These are phyloP conservation scores for Paratrypauchen microcephalus DNA, from an alignment of 2,797 vertebrate genomes.

Conservation along the genomic window DNA sequence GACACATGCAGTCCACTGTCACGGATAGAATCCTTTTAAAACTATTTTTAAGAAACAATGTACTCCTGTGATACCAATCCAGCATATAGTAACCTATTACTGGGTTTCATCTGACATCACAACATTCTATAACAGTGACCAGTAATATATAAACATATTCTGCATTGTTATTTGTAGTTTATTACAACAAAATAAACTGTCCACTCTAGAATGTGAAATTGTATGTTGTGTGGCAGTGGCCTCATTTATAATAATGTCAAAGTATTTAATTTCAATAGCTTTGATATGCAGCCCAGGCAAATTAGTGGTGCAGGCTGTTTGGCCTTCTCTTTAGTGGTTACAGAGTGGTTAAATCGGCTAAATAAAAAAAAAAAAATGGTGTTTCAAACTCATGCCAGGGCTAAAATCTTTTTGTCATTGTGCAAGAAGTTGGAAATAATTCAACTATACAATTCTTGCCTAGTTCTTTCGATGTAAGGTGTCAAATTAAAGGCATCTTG, in stretches of 20 bases:
- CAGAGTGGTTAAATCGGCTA: conserved; percentile 25
- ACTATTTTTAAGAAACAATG: background rate
- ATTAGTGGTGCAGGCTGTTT: conserved; percentile 43
- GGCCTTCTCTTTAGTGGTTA: conserved; percentile 40
- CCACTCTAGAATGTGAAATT: conserved; percentile 18
- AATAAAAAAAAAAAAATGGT: conserved; percentile 35
- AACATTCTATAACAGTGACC: no score
- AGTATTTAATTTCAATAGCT: conserved; percentile 48
- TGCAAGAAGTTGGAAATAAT: conserved; percentile 22
- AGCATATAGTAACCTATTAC: no score
- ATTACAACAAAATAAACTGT: background rate
- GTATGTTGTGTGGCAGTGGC: conserved; percentile 23
- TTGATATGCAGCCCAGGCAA: conserved; percentile 45
- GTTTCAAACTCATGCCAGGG: conserved; percentile 20
- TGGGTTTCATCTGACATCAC: no score
- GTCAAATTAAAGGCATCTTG: background rate
- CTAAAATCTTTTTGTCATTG: conserved; percentile 20
- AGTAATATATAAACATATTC: no score
- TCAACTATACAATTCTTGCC: conserved; percentile 8
- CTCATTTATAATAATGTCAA: conserved; percentile 27
- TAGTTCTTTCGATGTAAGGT: background rate
- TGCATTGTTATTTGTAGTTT: background rate
- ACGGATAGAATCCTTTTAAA: conserved; percentile 14
- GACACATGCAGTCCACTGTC: background rate
- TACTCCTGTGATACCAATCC: no score